Evolutionary conservation across 2,797 vertebrate species (phyloP), one percentile per base, ranked within the genome.

Genomic region (Anisognathus igniventris): DNA sequence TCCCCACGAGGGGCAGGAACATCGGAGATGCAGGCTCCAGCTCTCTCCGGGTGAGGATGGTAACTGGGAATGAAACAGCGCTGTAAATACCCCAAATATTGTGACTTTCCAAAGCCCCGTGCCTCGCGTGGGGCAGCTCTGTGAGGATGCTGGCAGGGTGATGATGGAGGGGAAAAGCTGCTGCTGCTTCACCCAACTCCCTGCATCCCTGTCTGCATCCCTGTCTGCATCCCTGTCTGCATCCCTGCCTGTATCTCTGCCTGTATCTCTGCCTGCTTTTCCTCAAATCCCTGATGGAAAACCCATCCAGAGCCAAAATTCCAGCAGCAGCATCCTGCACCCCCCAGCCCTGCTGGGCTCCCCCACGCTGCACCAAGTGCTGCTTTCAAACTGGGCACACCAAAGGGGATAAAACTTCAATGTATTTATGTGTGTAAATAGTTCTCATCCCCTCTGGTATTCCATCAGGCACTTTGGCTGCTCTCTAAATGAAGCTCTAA

Each of bases 311-410:
- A 0, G 1, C 17, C n/a, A 3, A 13, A 47, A 66, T 44, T 27
- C 64, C 81, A 37, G 37, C n/a, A 74, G 53, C 65, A 44, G 14
- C 39, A 20, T 30, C 76, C 68, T 8, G 58, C 17, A 10, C 6
- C 50, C 72, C 5, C 0, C 0, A 4, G 31, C 1, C 0, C 27
- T 2, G 16, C 81, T 1, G 4, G 31, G 5, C 31, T 33, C 22
- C 10, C 65, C 66, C 1, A 0, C 3, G 16, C 50, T 56, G 51
- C 77, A 35, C 57, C 47, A 57, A 14, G 27, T 35, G 33, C 37
- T 23, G 65, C 16, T 30, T 39, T n/a, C 35, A 15, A 5, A 33
- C 12, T 9, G 20, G 51, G 10, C 4, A 33, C 22, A 12, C 14
- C 27, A 6, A 16, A 66, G 21, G 24, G 35, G 57, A 31, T 14